Percentiles rank a stretch among this genome's conserved stretches.
Conservation (phyloP, 2,888 invertebrate genomes). For the Eupsilia transversa region DNA sequence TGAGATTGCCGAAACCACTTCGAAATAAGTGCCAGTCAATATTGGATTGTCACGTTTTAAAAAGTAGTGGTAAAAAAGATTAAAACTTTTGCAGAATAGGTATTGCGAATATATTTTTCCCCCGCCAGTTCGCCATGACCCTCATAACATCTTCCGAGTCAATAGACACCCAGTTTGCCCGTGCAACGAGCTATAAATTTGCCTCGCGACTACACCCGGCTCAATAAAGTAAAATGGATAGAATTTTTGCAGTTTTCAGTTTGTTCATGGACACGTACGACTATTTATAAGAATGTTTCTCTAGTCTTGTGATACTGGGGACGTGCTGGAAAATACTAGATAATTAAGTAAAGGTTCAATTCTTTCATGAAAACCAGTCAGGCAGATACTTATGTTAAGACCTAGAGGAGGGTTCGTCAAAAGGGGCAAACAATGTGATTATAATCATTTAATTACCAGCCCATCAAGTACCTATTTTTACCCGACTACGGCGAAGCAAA, state of each 20-base stretch:
- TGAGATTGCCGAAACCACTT: neutral
- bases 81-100: neutral
- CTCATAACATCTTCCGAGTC: slow-evolving; percentile 20
- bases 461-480: neutral
- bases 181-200: slow-evolving; percentile 16
- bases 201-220: slow-evolving; percentile 13
- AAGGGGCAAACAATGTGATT: neutral
- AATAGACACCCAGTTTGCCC: slow-evolving; percentile 18
- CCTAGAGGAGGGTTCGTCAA: neutral
- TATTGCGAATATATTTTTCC: neutral
- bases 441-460: slow-evolving; percentile 1
- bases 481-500: no score
- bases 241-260: slow-evolving; percentile 1
- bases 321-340: neutral
- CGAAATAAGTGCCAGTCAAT: neutral
- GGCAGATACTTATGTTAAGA: slow-evolving; percentile 7
- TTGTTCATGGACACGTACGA: neutral
- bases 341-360: slow-evolving; percentile 5
- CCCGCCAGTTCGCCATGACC: neutral
- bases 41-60: neutral
- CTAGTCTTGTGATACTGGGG: neutral
- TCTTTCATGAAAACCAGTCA: slow-evolving; percentile 5
- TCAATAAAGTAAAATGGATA: slow-evolving; percentile 16
- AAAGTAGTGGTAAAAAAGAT: neutral
- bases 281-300: neutral